Conservation (phyloP, 2,113 vertebrate genomes). For the Eleginops maclovinus region DNA sequence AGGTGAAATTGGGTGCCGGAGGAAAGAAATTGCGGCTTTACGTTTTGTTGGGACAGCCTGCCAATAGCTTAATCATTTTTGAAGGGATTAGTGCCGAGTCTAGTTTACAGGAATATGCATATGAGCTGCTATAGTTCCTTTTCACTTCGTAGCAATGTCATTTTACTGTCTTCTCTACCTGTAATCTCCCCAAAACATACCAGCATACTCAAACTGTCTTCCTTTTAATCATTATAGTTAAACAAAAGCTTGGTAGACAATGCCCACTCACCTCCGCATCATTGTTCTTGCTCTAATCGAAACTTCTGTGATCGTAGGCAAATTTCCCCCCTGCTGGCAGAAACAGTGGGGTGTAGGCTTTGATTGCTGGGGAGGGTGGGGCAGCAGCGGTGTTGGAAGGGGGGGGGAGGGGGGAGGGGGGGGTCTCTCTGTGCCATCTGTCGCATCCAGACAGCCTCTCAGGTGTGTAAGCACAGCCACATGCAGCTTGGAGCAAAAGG, state of each 20-base stretch:
- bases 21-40: conserved; percentile 48
- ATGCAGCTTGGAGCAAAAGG: conserved; percentile 21
- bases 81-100: conserved; percentile 44
- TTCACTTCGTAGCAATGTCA: conserved; percentile 13
- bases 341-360: conserved; percentile 39
- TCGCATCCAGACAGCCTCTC: conserved; percentile 36
- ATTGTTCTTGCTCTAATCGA: conserved; percentile 47
- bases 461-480: conserved; percentile 32
- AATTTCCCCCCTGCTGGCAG: conserved; percentile 49
- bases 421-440: conserved; percentile 14
- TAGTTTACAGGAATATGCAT: conserved; percentile 28
- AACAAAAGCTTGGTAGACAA: conserved; percentile 35
- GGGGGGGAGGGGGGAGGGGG: background rate
- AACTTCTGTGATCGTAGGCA: conserved; percentile 23
- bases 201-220: conserved; percentile 19
- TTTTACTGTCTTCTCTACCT: conserved; percentile 21
- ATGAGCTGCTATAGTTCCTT: conserved; percentile 17
- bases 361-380: conserved; percentile 30
- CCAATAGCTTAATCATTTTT: conserved; percentile 56
- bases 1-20: conserved; percentile 57
- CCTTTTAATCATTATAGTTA: conserved; percentile 31
- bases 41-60: conserved; percentile 43
- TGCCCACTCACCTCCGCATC: conserved; percentile 22
- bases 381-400: conserved; percentile 4
- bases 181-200: conserved; percentile 25